These are phyloP conservation scores for Platichthys flesus DNA, from an alignment of 2,113 vertebrate genomes.

Conservation along the genomic window DNA sequence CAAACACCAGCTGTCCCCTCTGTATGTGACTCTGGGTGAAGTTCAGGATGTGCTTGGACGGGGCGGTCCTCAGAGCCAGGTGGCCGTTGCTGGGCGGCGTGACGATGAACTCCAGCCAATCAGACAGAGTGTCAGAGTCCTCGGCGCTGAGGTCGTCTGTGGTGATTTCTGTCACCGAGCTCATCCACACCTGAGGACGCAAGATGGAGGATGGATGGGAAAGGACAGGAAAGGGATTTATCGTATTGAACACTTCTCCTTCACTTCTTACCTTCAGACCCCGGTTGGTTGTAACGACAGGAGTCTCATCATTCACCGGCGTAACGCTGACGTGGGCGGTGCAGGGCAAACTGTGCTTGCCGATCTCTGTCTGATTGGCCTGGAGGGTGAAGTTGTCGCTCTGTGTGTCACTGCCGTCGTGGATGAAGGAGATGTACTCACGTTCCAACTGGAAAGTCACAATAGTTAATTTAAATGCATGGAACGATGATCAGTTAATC, in stretches of 20 bases:
- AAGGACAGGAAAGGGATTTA: background rate
- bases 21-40: constrained; percentile 89
- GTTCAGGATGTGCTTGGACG: constrained; percentile 84
- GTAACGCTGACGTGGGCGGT: constrained; percentile 81
- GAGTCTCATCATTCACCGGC: constrained; percentile 87
- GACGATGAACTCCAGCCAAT: constrained; percentile 84
- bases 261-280: constrained; percentile 83
- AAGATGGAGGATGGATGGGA: background rate
- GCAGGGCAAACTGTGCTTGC: constrained; percentile 85
- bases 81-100: constrained; percentile 89
- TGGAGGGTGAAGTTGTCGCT: constrained; percentile 87
- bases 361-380: constrained; percentile 83
- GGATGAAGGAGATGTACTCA: constrained; percentile 87
- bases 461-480: background rate
- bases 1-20: constrained; percentile 84
- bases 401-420: constrained; percentile 85
- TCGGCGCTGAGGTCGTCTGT: constrained; percentile 83
- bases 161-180: constrained; percentile 87
- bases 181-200: constrained; percentile 84
- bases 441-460: constrained; percentile 83
- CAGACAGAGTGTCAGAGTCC: constrained; percentile 84
- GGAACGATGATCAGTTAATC: too few relatives aligned
- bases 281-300: constrained; percentile 83
- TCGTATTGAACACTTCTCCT: background rate
- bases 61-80: constrained; percentile 85